Evolutionary conservation across 2,888 invertebrate genomes (phyloP).

Genomic region (Ophonus ardosiacus): DNA sequence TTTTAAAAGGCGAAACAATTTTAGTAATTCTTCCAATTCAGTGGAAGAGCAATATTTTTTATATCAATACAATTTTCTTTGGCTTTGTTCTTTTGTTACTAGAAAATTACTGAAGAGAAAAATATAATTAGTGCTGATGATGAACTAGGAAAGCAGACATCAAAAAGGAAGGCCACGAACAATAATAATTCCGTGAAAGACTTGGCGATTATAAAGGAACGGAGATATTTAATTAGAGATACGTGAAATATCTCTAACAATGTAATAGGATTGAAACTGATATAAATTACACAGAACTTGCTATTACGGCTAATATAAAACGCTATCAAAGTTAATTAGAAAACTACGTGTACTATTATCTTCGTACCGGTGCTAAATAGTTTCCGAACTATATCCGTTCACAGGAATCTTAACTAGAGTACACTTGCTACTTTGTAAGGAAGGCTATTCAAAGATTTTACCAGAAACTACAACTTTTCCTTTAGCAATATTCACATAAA

Average conservation of each 20-base stretch:
- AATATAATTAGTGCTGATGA: slow-evolving; percentile 34
- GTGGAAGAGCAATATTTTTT: background rate
- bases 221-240: slow-evolving; percentile 62
- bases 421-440: background rate
- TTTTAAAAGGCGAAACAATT: too few relatives aligned
- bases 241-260: slow-evolving; percentile 62
- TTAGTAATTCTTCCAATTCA: background rate
- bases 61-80: slow-evolving; percentile 40
- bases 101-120: slow-evolving; percentile 51
- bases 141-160: slow-evolving; percentile 12
- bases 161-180: slow-evolving; percentile 12
- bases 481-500: too few relatives aligned
- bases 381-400: slow-evolving; percentile 43
- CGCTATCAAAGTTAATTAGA: slow-evolving; percentile 61
- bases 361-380: slow-evolving; percentile 42
- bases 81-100: slow-evolving; percentile 44
- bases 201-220: slow-evolving; percentile 49
- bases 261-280: slow-evolving; percentile 59
- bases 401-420: slow-evolving; percentile 8
- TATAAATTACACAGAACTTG: slow-evolving; percentile 56
- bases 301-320: slow-evolving; percentile 57
- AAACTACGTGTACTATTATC: slow-evolving; percentile 63
- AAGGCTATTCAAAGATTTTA: background rate
- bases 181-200: slow-evolving; percentile 56
- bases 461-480: too few relatives aligned